Conservation (phyloP, 2,113 vertebrate genomes). For the Archilochus colubris region DNA sequence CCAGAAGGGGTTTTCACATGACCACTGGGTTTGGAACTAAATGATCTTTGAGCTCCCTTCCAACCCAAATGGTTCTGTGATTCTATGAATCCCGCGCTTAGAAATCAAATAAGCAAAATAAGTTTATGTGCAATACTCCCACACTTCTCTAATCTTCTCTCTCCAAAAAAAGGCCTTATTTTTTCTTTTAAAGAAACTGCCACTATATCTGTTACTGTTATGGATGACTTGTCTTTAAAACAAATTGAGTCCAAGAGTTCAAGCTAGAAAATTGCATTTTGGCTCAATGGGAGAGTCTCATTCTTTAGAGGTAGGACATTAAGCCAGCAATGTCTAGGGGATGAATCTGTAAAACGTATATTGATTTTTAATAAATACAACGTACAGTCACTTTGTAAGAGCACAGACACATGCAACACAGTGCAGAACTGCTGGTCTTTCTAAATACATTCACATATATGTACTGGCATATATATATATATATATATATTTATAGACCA, state of each 20-base stretch:
- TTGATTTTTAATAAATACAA: slow-evolving; percentile 53
- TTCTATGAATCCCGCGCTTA: neutral
- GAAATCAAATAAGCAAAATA: neutral
- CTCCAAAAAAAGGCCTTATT: neutral
- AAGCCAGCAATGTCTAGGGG: neutral
- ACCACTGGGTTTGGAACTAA: too few relatives aligned
- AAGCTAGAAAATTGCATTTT: slow-evolving; percentile 22
- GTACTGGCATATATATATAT: neutral
- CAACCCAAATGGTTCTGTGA: too few relatives aligned
- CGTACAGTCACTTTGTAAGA: neutral
- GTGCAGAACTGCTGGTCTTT: neutral
- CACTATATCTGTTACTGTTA: neutral
- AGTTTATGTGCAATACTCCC: neutral
- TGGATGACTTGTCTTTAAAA: slow-evolving; percentile 28
- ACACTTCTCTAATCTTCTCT: neutral
- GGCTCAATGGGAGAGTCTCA: neutral
- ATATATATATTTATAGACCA: neutral
- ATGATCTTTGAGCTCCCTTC: too few relatives aligned
- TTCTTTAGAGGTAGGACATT: slow-evolving; percentile 1
- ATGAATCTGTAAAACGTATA: slow-evolving; percentile 15
- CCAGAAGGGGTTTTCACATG: neutral
- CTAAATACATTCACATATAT: neutral
- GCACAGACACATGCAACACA: neutral
- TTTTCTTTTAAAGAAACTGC: neutral
- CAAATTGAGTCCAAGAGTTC: slow-evolving; percentile 9